Conservation (phyloP, 2,797 vertebrate genomes). For the Manis javanica region DNA sequence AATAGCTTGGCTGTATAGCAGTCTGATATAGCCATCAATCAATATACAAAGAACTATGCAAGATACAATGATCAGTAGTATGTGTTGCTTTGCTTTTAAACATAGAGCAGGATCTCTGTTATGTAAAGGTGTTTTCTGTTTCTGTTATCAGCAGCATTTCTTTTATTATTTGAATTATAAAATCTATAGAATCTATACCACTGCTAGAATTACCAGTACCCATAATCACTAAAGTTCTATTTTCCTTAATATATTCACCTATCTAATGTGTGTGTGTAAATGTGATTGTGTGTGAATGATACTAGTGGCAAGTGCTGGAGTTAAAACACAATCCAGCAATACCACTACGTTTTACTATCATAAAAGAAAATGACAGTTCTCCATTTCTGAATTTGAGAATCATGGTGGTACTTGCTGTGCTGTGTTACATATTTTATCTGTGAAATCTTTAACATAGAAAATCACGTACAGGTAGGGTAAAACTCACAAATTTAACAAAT, state of each 20-base stretch:
- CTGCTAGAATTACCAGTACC: not conserved
- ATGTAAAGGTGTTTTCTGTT: not conserved
- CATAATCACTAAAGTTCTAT: not conserved
- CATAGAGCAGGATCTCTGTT: not conserved
- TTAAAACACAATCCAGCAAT: not conserved
- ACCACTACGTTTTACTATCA: not conserved
- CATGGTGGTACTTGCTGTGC: not conserved
- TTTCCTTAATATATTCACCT: not conserved
- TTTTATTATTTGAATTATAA: not conserved
- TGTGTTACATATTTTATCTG: not conserved
- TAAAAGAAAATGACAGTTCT: not conserved
- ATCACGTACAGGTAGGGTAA: not conserved
- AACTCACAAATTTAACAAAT: not conserved
- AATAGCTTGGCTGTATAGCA: not conserved
- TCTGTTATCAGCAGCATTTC: not conserved
- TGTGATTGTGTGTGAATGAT: not conserved
- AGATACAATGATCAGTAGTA: not conserved
- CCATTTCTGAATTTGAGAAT: not conserved
- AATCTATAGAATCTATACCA: not conserved
- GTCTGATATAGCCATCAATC: not conserved
- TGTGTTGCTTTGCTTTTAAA: not conserved
- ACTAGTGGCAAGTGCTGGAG: not conserved
- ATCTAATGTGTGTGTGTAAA: not conserved
- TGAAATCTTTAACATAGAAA: not conserved
- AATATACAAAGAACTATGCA: not conserved